Conservation (phyloP, 2,888 invertebrate genomes). For the Biston stratarius region DNA sequence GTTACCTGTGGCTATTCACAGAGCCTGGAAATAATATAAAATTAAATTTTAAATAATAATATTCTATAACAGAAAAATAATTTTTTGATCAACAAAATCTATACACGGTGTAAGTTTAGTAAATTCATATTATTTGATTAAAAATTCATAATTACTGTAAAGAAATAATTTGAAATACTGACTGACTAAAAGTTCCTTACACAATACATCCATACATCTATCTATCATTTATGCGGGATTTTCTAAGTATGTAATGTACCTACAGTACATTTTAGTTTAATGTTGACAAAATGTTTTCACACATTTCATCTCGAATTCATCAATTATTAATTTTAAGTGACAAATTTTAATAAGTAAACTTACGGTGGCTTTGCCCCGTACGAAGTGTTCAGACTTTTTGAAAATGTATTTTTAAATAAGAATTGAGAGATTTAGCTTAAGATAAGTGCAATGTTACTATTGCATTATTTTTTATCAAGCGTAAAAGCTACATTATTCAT, state of each 20-base stretch:
- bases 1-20: no score
- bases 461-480: constrained; percentile 10
- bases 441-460: constrained; percentile 15
- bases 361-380: constrained; percentile 21
- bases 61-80: no score
- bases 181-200: constrained; percentile 39
- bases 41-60: no score
- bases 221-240: no score
- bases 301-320: constrained; percentile 23
- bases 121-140: constrained; percentile 7
- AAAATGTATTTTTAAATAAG: constrained; percentile 19
- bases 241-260: neutral
- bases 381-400: constrained; percentile 25
- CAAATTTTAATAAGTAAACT: constrained; percentile 15
- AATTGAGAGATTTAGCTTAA: constrained; percentile 4
- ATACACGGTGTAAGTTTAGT: neutral
- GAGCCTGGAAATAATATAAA: no score
- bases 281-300: constrained; percentile 16
- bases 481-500: neutral
- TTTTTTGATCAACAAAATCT: no score
- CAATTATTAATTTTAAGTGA: constrained; percentile 22
- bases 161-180: constrained; percentile 21
- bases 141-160: constrained; percentile 2
- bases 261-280: neutral
- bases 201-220: constrained; percentile 8